phyloP scores from a whole-genome alignment of 2,113 vertebrate species.

The Phocoena sinus region DNA sequence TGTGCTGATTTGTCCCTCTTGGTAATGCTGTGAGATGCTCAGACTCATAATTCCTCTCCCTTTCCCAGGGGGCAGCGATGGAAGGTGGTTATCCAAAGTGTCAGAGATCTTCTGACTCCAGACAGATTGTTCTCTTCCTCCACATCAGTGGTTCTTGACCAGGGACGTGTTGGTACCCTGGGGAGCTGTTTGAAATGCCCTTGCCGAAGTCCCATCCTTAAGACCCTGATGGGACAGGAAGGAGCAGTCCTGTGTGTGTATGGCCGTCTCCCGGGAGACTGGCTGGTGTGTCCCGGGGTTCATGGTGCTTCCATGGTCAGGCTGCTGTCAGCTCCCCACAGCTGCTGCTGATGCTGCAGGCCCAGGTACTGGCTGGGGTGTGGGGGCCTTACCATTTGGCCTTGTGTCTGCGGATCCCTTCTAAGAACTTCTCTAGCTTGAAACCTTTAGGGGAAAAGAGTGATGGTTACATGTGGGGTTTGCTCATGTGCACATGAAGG shows the following conservation, averaged over 20 bases:
- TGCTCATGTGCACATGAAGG: neutral
- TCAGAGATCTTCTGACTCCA: neutral
- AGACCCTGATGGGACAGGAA: neutral
- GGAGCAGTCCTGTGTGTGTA: neutral
- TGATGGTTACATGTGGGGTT: accelerated
- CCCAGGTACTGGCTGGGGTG: neutral
- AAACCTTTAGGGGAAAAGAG: neutral
- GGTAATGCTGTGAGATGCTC: neutral
- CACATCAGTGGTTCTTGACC: accelerated
- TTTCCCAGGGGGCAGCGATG: neutral
- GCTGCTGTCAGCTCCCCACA: neutral
- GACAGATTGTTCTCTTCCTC: neutral
- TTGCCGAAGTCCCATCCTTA: neutral
- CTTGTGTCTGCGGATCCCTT: neutral
- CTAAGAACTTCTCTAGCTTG: no score
- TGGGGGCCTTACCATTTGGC: neutral
- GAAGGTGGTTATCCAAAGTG: accelerated
- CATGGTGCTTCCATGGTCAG: accelerated
- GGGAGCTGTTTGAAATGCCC: neutral
- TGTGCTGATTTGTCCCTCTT: neutral
- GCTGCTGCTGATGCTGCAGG: neutral
- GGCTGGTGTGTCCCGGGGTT: neutral
- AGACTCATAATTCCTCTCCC: accelerated
- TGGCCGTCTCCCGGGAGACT: neutral
- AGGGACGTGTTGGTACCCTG: neutral